Conservation (phyloP, 2,888 invertebrate genomes). For the Eristalinus aeneus region DNA sequence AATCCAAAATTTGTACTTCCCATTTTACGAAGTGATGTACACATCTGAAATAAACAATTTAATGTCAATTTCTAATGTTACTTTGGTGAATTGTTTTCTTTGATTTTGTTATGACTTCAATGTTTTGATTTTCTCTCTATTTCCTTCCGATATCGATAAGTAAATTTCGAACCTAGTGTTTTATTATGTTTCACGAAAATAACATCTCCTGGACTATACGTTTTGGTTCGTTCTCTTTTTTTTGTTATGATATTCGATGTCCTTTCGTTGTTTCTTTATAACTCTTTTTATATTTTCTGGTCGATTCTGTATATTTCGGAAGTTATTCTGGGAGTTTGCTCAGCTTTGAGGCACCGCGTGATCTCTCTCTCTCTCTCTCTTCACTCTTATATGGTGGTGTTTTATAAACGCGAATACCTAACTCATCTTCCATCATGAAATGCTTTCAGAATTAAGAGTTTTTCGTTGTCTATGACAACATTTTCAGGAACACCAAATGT, state of each 20-base stretch:
- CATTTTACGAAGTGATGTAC: background rate
- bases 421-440: background rate
- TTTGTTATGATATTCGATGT: background rate
- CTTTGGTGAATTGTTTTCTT: background rate
- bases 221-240: background rate
- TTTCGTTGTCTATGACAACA: background rate
- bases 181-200: background rate
- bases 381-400: constrained; percentile 3
- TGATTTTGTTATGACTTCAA: constrained; percentile 5
- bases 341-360: background rate
- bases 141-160: background rate
- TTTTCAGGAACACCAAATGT: no score
- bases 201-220: background rate
- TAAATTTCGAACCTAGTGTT: background rate
- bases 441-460: no score
- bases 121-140: constrained; percentile 3
- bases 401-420: background rate
- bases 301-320: background rate
- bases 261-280: background rate
- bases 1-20: constrained; percentile 30
- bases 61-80: background rate
- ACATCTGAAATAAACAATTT: background rate
- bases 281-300: background rate
- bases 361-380: background rate
- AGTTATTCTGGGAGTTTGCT: background rate